These are phyloP conservation scores for Phrynocephalus guinanensis DNA, from an alignment of 2,797 vertebrate genomes.

Conservation along the genomic window DNA sequence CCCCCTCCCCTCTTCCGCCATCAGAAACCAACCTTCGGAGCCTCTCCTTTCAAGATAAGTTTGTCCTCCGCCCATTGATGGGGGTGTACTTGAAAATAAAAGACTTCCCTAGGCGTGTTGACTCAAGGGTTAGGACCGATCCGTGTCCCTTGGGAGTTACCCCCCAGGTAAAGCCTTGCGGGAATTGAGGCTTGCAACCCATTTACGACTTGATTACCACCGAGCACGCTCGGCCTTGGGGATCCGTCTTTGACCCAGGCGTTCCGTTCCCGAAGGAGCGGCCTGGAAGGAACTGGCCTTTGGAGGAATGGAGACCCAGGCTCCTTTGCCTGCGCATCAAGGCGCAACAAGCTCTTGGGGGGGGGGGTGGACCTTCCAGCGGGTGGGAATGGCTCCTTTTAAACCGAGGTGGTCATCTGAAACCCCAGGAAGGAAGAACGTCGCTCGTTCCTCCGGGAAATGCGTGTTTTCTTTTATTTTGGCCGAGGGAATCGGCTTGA, in stretches of 20 bases:
- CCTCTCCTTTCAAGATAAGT: background rate
- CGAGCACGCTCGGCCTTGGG: too few species aligned
- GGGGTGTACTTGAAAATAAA: background rate
- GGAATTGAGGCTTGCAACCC: background rate
- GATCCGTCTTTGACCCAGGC: too few species aligned
- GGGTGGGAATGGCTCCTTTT: background rate
- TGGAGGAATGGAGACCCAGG: background rate
- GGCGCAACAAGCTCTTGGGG: too few species aligned
- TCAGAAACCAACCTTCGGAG: background rate
- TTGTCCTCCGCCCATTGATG: too few species aligned
- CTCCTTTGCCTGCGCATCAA: background rate
- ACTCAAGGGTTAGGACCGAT: background rate
- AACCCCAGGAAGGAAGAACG: background rate
- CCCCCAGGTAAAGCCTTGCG: background rate
- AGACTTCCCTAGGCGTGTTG: background rate
- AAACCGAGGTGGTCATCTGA: background rate
- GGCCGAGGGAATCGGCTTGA: background rate
- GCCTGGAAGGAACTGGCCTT: too few species aligned
- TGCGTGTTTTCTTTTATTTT: too few species aligned
- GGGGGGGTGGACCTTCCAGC: background rate
- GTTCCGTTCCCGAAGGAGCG: too few species aligned
- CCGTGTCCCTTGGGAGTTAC: background rate
- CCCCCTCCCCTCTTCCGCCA: too few species aligned
- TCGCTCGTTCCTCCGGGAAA: background rate
- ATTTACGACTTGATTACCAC: too few species aligned